phyloP scores from a whole-genome alignment of 1,140 invertebrate genomes.

The Tigriopus japonicus region DNA sequence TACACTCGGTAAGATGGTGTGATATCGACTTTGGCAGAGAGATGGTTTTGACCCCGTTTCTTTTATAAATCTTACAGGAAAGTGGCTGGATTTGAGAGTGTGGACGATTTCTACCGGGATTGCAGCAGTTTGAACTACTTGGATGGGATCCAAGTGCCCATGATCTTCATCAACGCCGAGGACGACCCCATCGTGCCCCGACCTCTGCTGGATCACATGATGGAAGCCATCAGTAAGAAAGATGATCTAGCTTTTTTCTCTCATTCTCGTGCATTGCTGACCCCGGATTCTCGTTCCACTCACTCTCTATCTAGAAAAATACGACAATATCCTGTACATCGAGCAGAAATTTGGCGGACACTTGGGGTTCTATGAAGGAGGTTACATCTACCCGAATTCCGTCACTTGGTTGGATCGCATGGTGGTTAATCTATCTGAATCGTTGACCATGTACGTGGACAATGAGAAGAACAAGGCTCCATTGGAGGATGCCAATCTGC shows the following conservation, averaged over 20 bases:
- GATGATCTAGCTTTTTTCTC: background rate
- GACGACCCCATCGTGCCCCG: constrained; percentile 76
- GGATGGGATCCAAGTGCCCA: constrained; percentile 51
- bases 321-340: constrained; percentile 47
- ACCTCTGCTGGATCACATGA: constrained; percentile 27
- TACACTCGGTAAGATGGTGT: constrained; percentile 44
- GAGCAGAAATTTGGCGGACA: constrained; percentile 74
- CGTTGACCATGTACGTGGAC: constrained; percentile 14
- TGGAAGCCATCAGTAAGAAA: background rate
- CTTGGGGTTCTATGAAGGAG: constrained; percentile 77
- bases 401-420: constrained; percentile 76
- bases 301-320: constrained; percentile 18
- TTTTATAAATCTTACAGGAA: constrained; percentile 27
- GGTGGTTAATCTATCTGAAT: constrained; percentile 31
- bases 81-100: constrained; percentile 51
- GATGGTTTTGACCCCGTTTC: background rate
- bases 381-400: constrained; percentile 56
- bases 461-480: background rate
- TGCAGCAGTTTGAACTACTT: constrained; percentile 57
- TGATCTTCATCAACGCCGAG: constrained; percentile 67
- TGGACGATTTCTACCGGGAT: constrained; percentile 59
- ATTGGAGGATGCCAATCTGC: too few relatives aligned
- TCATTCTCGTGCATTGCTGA: too few relatives aligned
- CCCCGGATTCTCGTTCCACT: too few relatives aligned
- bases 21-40: constrained; percentile 18